Percentiles rank a stretch among this genome's conserved stretches.
These are phyloP conservation scores for Macaria liturata DNA, from an alignment of 2,888 invertebrate species.

Conservation along the genomic window DNA sequence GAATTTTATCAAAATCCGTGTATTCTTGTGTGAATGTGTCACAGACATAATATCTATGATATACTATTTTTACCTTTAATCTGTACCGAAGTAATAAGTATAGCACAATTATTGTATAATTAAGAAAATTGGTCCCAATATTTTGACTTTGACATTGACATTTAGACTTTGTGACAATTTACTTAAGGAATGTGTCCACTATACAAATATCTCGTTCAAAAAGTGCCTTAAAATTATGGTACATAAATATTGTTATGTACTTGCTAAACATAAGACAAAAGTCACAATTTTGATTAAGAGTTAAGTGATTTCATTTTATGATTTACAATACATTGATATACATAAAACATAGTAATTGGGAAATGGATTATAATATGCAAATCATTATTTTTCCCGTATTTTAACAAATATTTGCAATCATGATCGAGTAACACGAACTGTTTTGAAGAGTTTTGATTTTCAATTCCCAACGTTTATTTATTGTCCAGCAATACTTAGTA, in stretches of 20 bases:
- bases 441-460: too few relatives aligned
- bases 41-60: neutral
- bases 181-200: constrained; percentile 27
- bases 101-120: constrained; percentile 15
- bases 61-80: constrained; percentile 4
- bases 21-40: too few relatives aligned
- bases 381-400: neutral
- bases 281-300: constrained; percentile 30
- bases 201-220: constrained; percentile 30
- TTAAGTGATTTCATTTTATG: too few relatives aligned
- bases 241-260: constrained; percentile 32
- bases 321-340: constrained; percentile 22
- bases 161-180: constrained; percentile 36
- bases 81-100: constrained; percentile 4
- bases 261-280: constrained; percentile 11
- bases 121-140: constrained; percentile 31
- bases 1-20: too few relatives aligned
- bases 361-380: neutral
- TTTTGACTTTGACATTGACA: neutral
- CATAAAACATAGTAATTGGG: neutral
- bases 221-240: constrained; percentile 19
- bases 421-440: too few relatives aligned
- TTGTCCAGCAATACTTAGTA: too few relatives aligned
- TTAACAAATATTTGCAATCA: neutral
- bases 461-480: too few relatives aligned